These are phyloP conservation scores for Takifugu flavidus DNA, from an alignment of 2,113 vertebrate genomes.

Conservation along the genomic window DNA sequence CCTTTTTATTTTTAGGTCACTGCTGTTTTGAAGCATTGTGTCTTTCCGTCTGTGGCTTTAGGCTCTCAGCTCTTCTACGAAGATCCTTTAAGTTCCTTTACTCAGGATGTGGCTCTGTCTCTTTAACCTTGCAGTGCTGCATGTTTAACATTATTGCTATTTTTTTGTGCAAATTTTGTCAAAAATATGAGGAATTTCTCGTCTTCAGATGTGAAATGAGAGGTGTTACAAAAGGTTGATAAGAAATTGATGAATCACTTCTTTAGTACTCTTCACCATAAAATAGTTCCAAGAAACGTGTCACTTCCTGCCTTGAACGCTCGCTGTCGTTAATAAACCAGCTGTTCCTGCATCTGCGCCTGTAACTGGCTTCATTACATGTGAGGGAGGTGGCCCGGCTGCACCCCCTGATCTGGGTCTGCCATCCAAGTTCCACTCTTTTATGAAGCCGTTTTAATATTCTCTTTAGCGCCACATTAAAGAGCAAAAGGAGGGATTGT, in stretches of 20 bases:
- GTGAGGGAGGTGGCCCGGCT: constrained; percentile 30
- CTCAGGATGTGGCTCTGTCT: constrained; percentile 13
- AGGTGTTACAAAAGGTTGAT: not conserved
- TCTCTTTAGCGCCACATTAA: constrained; percentile 49
- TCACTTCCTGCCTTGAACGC: constrained; percentile 31
- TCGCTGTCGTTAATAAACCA: constrained; percentile 21
- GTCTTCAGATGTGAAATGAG: constrained; percentile 1
- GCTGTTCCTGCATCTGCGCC: constrained; percentile 11
- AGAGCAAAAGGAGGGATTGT: constrained; percentile 19
- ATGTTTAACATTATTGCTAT: not conserved
- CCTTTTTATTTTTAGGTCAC: constrained; percentile 19
- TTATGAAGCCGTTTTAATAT: constrained; percentile 40
- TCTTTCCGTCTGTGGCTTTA: constrained; percentile 14
- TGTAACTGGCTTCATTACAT: constrained; percentile 36
- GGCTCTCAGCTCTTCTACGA: constrained; percentile 19
- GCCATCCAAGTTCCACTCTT: constrained; percentile 2
- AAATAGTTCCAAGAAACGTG: constrained; percentile 35
- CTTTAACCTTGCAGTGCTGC: constrained; percentile 10
- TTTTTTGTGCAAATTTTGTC: not conserved
- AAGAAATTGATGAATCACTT: constrained; percentile 21
- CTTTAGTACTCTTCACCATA: constrained; percentile 32
- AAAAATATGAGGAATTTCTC: not conserved
- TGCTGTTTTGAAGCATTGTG: constrained; percentile 13
- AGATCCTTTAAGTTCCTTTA: constrained; percentile 19
- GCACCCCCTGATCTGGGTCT: constrained; percentile 29